Percentiles rank a stretch among this genome's conserved stretches.
Evolutionary conservation across 2,113 vertebrate species (phyloP).

Genomic region (Panurus biarmicus): DNA sequence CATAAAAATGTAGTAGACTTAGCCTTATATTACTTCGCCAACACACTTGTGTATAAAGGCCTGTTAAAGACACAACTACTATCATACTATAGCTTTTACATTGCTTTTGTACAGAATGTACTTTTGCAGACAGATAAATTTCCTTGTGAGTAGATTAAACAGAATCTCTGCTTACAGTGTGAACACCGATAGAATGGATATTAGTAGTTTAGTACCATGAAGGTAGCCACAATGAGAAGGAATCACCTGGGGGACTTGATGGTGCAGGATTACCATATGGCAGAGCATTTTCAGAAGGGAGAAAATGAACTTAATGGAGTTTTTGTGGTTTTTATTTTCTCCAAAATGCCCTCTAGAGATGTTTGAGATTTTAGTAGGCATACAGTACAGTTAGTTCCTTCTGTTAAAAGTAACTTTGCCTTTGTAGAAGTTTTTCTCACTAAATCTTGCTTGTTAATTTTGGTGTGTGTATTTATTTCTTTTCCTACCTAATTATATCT

Average conservation of each 20-base stretch:
- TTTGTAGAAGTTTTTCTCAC: not conserved
- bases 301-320: not conserved
- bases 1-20: not conserved
- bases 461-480: constrained; percentile 1
- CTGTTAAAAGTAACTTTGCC: constrained; percentile 27
- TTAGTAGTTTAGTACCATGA: not conserved
- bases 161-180: not conserved
- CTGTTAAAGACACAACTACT: not conserved
- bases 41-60: not conserved
- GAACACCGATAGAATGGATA: not conserved
- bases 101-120: not conserved
- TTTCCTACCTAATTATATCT: constrained; percentile 48
- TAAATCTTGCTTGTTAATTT: constrained; percentile 15
- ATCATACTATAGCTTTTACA: not conserved
- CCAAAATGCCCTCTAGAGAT: not conserved
- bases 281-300: not conserved
- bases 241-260: not conserved
- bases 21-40: not conserved
- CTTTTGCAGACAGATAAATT: not conserved
- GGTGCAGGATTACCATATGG: not conserved
- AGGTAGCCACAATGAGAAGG: not conserved
- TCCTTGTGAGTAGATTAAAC: not conserved
- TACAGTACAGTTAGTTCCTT: constrained; percentile 8
- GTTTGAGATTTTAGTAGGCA: not conserved
- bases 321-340: not conserved